Percentiles rank a stretch among this genome's conserved stretches.
Conservation (phyloP, 2,113 vertebrate genomes). For the Epinephelus fuscoguttatus region DNA sequence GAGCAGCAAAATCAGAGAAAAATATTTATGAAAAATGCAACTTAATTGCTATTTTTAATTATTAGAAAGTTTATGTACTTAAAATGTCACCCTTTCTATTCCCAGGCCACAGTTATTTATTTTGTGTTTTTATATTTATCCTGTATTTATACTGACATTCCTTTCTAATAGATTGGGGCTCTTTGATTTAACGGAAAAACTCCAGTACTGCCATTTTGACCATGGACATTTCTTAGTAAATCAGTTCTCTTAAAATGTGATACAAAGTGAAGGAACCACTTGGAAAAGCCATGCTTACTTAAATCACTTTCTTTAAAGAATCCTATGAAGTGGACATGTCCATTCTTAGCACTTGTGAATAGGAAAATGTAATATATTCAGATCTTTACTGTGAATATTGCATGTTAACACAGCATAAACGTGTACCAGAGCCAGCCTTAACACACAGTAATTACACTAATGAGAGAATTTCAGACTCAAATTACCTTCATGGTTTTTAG, state of each 20-base stretch:
- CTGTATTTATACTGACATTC: slow-evolving; percentile 87
- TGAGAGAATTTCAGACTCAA: not conserved
- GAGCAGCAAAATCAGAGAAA: not conserved
- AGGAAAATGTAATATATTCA: slow-evolving; percentile 81
- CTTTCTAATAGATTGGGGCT: slow-evolving; percentile 70
- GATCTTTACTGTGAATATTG: slow-evolving; percentile 82
- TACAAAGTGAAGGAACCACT: slow-evolving; percentile 61
- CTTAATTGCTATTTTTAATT: slow-evolving; percentile 52
- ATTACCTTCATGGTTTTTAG: not conserved
- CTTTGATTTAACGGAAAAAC: slow-evolving; percentile 45
- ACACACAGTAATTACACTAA: slow-evolving; percentile 10
- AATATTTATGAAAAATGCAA: slow-evolving; percentile 26
- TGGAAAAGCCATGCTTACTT: slow-evolving; percentile 58
- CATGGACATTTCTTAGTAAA: slow-evolving; percentile 50
- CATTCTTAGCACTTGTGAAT: slow-evolving; percentile 81
- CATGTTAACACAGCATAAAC: slow-evolving; percentile 37
- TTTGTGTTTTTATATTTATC: slow-evolving; percentile 74
- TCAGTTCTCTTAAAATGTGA: slow-evolving; percentile 65
- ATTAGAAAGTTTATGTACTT: slow-evolving; percentile 19
- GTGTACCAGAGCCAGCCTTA: slow-evolving; percentile 10
- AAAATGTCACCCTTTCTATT: slow-evolving; percentile 57
- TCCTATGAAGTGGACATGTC: slow-evolving; percentile 41
- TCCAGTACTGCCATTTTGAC: slow-evolving; percentile 47
- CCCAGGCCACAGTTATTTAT: slow-evolving; percentile 80
- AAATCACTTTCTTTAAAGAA: slow-evolving; percentile 36